A percentile compares a stretch with the other conserved stretches of the same genome.
These are phyloP conservation scores for Chrysomela aeneicollis DNA, from an alignment of 2,888 invertebrate species.

Conservation along the genomic window DNA sequence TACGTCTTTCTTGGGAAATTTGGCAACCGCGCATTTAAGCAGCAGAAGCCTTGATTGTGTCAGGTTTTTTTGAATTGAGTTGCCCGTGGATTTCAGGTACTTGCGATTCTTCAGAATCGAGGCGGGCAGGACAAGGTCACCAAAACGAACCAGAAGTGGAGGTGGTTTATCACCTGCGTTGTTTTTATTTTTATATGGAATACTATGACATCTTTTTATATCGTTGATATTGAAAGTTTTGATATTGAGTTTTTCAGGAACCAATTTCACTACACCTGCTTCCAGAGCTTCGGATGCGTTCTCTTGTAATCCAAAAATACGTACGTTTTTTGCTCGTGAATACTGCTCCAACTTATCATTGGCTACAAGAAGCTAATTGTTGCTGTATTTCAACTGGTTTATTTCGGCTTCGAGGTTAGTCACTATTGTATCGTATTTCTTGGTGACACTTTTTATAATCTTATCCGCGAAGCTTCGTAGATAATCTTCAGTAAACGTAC, in stretches of 20 bases:
- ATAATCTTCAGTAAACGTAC: neutral
- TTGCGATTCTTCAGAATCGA: constrained; percentile 10
- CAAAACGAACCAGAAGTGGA: neutral
- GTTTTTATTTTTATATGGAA: constrained; percentile 2
- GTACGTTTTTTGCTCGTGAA: neutral
- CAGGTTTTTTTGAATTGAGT: too few species aligned
- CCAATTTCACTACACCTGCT: neutral
- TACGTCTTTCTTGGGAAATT: neutral
- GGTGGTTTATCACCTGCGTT: neutral
- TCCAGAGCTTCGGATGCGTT: neutral
- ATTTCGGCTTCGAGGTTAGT: constrained; percentile 1
- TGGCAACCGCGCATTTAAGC: neutral
- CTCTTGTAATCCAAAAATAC: constrained; percentile 2
- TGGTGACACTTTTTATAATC: constrained; percentile 4
- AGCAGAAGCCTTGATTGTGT: neutral
- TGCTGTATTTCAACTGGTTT: neutral
- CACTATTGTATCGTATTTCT: constrained; percentile 4
- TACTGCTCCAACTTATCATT: constrained; percentile 5
- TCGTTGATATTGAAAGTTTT: constrained; percentile 1
- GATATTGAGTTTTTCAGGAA: neutral
- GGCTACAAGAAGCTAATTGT: neutral
- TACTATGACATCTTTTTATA: constrained; percentile 1
- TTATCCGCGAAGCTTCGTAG: too few species aligned
- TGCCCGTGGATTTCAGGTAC: constrained; percentile 1
- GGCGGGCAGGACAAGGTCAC: constrained; percentile 1